phyloP scores from a whole-genome alignment of 2,888 invertebrate species.

The Euplexia lucipara region DNA sequence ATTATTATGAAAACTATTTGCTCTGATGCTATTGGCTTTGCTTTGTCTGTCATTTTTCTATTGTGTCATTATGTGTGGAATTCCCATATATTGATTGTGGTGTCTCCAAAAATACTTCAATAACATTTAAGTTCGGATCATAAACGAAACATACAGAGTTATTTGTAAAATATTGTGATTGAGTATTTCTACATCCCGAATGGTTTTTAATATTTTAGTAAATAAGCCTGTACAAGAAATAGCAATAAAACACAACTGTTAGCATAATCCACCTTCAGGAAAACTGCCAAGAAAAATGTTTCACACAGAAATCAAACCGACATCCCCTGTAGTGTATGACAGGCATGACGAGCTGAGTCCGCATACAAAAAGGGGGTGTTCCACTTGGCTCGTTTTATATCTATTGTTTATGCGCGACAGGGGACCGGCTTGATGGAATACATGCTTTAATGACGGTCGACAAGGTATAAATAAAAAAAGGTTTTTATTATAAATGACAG shows the following conservation, averaged over 20 bases:
- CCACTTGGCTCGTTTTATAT: constrained; percentile 89
- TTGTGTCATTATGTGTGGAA: no score
- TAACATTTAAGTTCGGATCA: no score
- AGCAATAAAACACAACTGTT: background rate
- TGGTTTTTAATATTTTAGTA: no score
- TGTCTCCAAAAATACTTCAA: no score
- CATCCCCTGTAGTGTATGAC: constrained; percentile 80
- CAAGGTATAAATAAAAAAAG: constrained; percentile 66
- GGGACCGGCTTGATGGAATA: constrained; percentile 82
- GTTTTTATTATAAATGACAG: constrained; percentile 65
- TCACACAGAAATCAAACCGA: constrained; percentile 53
- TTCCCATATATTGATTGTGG: no score
- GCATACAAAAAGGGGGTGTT: constrained; percentile 87
- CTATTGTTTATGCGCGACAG: constrained; percentile 86
- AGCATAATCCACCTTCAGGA: constrained; percentile 46
- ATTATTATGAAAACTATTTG: no score
- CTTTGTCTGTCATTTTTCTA: no score
- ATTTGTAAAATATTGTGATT: no score
- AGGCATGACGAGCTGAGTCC: constrained; percentile 85
- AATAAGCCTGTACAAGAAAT: no score
- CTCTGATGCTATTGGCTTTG: no score
- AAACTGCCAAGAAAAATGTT: constrained; percentile 47
- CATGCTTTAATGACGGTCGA: constrained; percentile 68
- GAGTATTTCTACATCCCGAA: no score
- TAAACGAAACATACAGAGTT: no score